Percentiles rank a stretch among this genome's conserved stretches.
These are phyloP conservation scores for Telenomus remus DNA, from an alignment of 1,140 invertebrate genomes.

Conservation along the genomic window DNA sequence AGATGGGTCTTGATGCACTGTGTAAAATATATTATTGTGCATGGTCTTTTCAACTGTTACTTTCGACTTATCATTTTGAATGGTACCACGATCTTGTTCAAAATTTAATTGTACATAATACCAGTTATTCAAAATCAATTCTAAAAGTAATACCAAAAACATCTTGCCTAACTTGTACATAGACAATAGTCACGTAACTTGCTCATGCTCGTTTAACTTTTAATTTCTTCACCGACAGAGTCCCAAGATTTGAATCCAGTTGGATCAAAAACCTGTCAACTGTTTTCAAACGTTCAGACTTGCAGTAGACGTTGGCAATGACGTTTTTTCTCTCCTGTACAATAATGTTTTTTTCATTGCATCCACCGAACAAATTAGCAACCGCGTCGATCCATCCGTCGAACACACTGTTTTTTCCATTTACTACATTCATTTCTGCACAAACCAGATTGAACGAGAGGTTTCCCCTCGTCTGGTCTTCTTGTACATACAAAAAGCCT, in stretches of 20 bases:
- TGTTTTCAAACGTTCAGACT: too few species aligned
- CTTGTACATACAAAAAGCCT: conserved; percentile 41
- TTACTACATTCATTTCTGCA: conserved; percentile 26
- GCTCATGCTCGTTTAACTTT: too few species aligned
- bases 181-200: too few species aligned
- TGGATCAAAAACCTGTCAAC: too few species aligned
- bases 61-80: conserved; percentile 1
- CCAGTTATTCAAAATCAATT: too few species aligned
- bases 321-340: neutral
- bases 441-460: conserved; percentile 10
- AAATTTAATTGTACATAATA: neutral
- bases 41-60: neutral
- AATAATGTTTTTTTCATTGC: conserved; percentile 8
- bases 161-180: too few species aligned
- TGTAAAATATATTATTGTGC: conserved; percentile 7
- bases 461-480: conserved; percentile 26
- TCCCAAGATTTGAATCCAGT: too few species aligned
- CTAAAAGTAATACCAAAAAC: too few species aligned
- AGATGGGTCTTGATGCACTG: conserved; percentile 7
- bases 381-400: conserved; percentile 6
- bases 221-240: too few species aligned
- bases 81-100: neutral
- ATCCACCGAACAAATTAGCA: conserved; percentile 3
- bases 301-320: too few species aligned
- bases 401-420: conserved; percentile 25